Base-by-base conservation (phyloP, 2,888 invertebrate species). In the Stratiomys singularior region DNA sequence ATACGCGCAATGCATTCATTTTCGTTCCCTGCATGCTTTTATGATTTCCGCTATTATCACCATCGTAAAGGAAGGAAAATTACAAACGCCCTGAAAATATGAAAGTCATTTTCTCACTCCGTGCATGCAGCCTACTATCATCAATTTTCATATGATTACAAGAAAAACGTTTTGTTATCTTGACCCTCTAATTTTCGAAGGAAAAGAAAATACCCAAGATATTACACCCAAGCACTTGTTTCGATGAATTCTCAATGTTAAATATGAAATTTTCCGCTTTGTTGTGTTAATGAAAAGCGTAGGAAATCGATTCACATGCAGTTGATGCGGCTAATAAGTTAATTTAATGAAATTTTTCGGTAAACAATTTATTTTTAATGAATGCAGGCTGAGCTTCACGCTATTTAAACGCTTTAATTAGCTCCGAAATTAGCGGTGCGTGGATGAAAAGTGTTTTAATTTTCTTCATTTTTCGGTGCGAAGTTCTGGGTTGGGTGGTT, bases 321-420 rank as follows among this genome's bases (percentile, higher is more conserved):
- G 72, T 58, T 58, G 28, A 21, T 25, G 56, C 37, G 47, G 56
- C 28, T 30, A 72, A 72, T 72, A 72, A 72, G 72, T n/a, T 56
- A 72, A 72, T 72, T 72, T 30, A 72, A 72, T 72, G 72, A 72
- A 58, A 58, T 72, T 58, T 60, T 72, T 72, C 72, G 72, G 72
- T 72, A 72, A 72, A 72, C 72, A 72, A 58, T n/a, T n/a, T n/a
- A 58, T n/a, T 72, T 27, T 56, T 56, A 72, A 72, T 72, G 72
- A 56, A 56, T 30, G 37, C 72, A 30, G 30, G 56, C 27, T 30
- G 56, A 30, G 56, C 30, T 72, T 72, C 72, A 72, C 56, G 72
- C 72, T 30, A 47, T 58, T 72, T 72, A 72, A 72, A 21, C 58
- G 30, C 56, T 72, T 72, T 72, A 72, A 72, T 72, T 72, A 72